Evolutionary conservation across 2,888 invertebrate species (phyloP), one percentile per base, ranked within the genome.

Genomic region (Andricus curvator): DNA sequence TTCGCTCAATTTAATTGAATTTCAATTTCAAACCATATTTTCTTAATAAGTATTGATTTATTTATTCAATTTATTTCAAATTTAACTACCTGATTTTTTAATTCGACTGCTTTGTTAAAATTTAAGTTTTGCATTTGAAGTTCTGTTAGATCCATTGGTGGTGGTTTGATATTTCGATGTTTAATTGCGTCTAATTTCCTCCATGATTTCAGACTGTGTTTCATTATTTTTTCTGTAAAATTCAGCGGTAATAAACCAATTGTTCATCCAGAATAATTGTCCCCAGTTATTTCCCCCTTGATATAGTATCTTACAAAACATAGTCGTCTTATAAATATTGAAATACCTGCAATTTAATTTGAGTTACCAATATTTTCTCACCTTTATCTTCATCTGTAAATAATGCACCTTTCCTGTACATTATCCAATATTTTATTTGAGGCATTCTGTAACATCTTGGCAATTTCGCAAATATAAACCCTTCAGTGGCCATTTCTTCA

Each of bases 361-460:
- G 3, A 11, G 41, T 41, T 41, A 41, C 13, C 3, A 13, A 48
- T 48, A 48, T 48, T 48, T 48, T 0, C 17, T 48, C 48, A 90
- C 90, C 33, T 86, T 84, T 88, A 20, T 86, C 82, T 2, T 56
- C 33, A 8, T 86, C 44, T 5, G 82, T 83, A 41, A 85, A 78
- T 70, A 37, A 77, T 22, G 89, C 77, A 77, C 91, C 91, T 78
- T 88, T 84, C 79, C 92, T 88, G 62, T 89, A 89, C 82, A 89
- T 88, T 17, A 91, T 84, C 92, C 92, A 92, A 11, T 86, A 86
- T 78, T 83, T 85, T 33, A 92, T 79, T 78, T 91, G 90, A 1
- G 92, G 92, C 82, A 92, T 86, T 65, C 85, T 82, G 78, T 89
- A 80, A 78, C 89, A 90, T 56, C 86, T 84, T 1, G 92, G 92